Conservation (phyloP, 2,113 vertebrate species). For the Mustela lutreola region DNA sequence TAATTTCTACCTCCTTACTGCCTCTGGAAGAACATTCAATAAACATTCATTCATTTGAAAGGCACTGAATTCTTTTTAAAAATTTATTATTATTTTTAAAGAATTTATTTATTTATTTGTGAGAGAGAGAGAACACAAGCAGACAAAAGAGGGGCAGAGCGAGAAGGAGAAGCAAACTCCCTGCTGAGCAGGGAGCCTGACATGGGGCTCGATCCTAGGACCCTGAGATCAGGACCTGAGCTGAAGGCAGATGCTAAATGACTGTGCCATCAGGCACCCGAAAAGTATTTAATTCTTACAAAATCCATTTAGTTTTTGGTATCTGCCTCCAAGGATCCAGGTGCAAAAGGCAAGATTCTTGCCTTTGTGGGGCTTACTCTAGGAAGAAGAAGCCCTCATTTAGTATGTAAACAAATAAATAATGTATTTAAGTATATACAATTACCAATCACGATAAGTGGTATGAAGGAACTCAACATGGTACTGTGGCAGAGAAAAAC, state of each 20-base stretch:
- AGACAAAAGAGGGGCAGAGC: no score
- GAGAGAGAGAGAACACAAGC: no score
- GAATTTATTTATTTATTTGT: background rate
- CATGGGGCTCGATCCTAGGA: background rate
- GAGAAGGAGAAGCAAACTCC: background rate
- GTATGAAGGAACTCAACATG: slow-evolving; percentile 5
- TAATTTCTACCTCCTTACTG: slow-evolving; percentile 24
- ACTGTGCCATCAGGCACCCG: background rate
- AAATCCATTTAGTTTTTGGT: slow-evolving; percentile 45
- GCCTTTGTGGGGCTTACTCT: background rate
- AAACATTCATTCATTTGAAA: slow-evolving; percentile 48
- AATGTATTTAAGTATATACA: background rate
- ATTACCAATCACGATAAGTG: background rate
- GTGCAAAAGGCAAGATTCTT: background rate
- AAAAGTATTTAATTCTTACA: slow-evolving; percentile 51
- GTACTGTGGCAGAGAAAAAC: background rate
- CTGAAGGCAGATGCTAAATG: background rate
- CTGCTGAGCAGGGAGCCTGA: background rate
- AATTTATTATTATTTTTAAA: background rate
- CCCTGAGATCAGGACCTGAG: background rate
- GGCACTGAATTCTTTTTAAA: slow-evolving; percentile 10
- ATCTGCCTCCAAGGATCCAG: background rate
- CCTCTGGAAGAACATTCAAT: background rate
- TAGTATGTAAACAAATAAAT: slow-evolving; percentile 46
- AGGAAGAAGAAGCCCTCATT: background rate